Evolutionary conservation across 2,888 invertebrate genomes (phyloP).

Genomic region (Formica aserva): DNA sequence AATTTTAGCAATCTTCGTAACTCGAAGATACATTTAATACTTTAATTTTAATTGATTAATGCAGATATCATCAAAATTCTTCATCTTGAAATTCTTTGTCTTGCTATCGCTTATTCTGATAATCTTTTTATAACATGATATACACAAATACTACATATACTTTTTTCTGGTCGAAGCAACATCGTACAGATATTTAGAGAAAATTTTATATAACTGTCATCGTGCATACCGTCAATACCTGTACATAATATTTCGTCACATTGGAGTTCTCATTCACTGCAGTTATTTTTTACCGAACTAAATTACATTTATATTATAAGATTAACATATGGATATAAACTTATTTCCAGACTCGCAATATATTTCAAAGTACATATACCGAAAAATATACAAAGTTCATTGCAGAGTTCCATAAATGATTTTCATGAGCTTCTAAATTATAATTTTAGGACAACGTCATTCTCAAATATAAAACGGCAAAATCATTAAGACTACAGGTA

Average conservation of each 20-base stretch:
- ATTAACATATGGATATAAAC: background rate
- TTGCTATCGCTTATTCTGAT: background rate
- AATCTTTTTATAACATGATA: background rate
- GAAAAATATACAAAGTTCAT: background rate
- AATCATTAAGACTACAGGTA: constrained; percentile 2
- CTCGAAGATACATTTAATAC: constrained; percentile 1
- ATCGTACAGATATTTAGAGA: constrained; percentile 67
- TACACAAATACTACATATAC: background rate
- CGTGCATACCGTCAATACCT: constrained; percentile 20
- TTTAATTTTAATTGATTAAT: background rate
- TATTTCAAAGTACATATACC: background rate
- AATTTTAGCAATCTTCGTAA: constrained; percentile 16
- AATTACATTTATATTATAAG: background rate
- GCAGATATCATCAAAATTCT: background rate
- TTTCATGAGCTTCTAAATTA: background rate
- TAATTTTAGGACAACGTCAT: background rate
- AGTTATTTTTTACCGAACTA: background rate
- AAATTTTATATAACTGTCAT: constrained; percentile 38
- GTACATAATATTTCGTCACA: background rate
- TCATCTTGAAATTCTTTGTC: background rate
- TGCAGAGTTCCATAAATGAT: background rate
- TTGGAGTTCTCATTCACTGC: background rate
- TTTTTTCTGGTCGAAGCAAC: constrained; percentile 76
- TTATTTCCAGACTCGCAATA: background rate
- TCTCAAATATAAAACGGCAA: background rate